A percentile compares a stretch with the other conserved stretches of the same genome.
Evolutionary conservation across 2,888 invertebrate genomes (phyloP).

Genomic region (Brachyptera risi): DNA sequence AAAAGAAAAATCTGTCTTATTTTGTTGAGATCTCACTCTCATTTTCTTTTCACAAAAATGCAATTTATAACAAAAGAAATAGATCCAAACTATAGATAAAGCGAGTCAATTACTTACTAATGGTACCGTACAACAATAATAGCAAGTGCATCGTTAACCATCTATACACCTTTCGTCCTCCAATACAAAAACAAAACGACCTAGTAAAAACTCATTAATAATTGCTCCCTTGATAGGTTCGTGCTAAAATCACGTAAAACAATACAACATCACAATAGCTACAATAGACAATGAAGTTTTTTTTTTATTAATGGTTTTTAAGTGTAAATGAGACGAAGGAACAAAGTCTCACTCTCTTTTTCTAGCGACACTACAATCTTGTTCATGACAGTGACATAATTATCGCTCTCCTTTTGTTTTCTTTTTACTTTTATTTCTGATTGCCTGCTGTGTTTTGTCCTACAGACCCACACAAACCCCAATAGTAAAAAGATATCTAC

Average conservation of each 20-base stretch:
- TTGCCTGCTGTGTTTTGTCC: conserved; percentile 5
- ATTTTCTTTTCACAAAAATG: too few relatives aligned
- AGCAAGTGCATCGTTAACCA: background rate
- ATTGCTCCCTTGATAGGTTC: background rate
- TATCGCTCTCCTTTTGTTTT: background rate
- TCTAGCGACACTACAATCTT: background rate
- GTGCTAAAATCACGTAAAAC: background rate
- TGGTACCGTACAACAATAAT: background rate
- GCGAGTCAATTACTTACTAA: too few relatives aligned
- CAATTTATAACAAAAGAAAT: background rate
- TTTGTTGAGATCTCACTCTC: too few relatives aligned
- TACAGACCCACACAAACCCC: too few relatives aligned
- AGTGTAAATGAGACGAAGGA: conserved; percentile 1
- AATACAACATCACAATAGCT: background rate
- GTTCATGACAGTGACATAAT: conserved; percentile 1
- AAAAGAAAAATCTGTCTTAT: too few relatives aligned
- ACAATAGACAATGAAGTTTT: background rate
- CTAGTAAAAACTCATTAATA: conserved; percentile 2
- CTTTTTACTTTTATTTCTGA: background rate
- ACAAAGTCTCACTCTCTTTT: conserved; percentile 7
- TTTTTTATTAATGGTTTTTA: conserved; percentile 5
- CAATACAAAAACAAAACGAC: conserved; percentile 6
- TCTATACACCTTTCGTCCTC: background rate
- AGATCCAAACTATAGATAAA: background rate
- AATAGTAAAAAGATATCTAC: too few relatives aligned